Conservation (phyloP, 2,888 invertebrate genomes). For the Pammene aurita region DNA sequence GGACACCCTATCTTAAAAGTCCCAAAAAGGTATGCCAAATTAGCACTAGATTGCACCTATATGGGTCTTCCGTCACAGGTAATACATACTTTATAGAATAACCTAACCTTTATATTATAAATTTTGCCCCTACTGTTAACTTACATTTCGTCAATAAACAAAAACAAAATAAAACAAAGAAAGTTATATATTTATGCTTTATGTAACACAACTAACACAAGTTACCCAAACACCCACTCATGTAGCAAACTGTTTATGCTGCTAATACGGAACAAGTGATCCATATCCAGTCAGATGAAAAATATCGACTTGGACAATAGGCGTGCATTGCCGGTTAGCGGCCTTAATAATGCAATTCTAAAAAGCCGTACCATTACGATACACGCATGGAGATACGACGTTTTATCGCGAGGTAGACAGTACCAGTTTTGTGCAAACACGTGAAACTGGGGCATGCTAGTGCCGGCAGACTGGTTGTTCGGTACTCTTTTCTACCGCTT, state of each 20-base stretch:
- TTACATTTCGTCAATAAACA: too few species aligned
- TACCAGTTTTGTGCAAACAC: slow-evolving; percentile 68
- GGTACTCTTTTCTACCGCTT: slow-evolving; percentile 36
- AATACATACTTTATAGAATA: too few species aligned
- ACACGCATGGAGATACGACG: not conserved
- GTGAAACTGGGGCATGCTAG: slow-evolving; percentile 58
- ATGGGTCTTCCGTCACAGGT: too few species aligned
- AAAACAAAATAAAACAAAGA: too few species aligned
- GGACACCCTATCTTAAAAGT: too few species aligned
- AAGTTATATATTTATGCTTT: not conserved
- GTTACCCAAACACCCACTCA: not conserved
- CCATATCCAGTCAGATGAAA: slow-evolving; percentile 38
- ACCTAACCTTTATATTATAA: too few species aligned
- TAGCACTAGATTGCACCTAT: too few species aligned
- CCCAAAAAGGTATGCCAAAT: too few species aligned
- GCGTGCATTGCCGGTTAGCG: slow-evolving; percentile 56
- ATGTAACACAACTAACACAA: too few species aligned
- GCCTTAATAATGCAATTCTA: slow-evolving; percentile 55
- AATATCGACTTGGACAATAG: slow-evolving; percentile 43
- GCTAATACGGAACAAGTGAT: slow-evolving; percentile 29
- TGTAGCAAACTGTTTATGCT: slow-evolving; percentile 10
- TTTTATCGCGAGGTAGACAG: slow-evolving; percentile 40
- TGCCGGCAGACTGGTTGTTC: slow-evolving; percentile 48
- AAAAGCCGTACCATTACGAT: slow-evolving; percentile 11
- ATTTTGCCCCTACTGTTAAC: too few species aligned